Evolutionary conservation across 2,888 invertebrate genomes (phyloP).

Genomic region (Polymixis lichenea): DNA sequence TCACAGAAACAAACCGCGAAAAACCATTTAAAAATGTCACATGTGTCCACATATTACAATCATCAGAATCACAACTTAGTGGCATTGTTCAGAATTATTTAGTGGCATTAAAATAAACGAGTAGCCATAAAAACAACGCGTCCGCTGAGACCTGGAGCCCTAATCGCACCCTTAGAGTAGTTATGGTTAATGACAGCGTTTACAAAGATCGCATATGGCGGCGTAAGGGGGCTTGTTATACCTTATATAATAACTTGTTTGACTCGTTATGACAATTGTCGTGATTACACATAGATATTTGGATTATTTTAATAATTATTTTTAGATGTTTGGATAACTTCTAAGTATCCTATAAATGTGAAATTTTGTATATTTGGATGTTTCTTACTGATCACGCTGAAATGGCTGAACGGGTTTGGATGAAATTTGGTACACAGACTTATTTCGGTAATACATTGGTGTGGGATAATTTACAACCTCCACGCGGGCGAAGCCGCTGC

Average conservation of each 20-base stretch:
- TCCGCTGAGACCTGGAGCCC: slow-evolving; percentile 75
- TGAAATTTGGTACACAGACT: too few relatives aligned
- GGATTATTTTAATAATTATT: too few relatives aligned
- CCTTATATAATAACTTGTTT: slow-evolving; percentile 15
- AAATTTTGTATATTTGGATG: too few relatives aligned
- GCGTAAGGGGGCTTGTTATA: slow-evolving; percentile 8
- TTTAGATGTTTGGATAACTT: too few relatives aligned
- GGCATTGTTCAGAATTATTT: slow-evolving; percentile 76
- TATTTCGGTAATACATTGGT: too few relatives aligned
- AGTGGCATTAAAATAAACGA: slow-evolving; percentile 86
- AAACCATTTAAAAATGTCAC: slow-evolving; percentile 45
- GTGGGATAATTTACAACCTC: too few relatives aligned
- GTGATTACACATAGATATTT: neutral
- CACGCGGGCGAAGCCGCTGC: too few relatives aligned
- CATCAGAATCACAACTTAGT: slow-evolving; percentile 68
- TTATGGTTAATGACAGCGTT: slow-evolving; percentile 37
- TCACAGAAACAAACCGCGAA: neutral
- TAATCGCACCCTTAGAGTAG: slow-evolving; percentile 34
- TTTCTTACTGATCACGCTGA: too few relatives aligned
- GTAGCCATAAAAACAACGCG: slow-evolving; percentile 77
- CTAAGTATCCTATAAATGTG: too few relatives aligned
- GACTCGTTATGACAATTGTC: slow-evolving; percentile 6
- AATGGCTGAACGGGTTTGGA: too few relatives aligned
- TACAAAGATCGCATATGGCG: slow-evolving; percentile 38
- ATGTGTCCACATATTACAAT: slow-evolving; percentile 64